A percentile compares a stretch with the other conserved stretches of the same genome.
These are phyloP conservation scores for Agonum fuliginosum DNA, from an alignment of 2,888 invertebrate species.

Conservation along the genomic window DNA sequence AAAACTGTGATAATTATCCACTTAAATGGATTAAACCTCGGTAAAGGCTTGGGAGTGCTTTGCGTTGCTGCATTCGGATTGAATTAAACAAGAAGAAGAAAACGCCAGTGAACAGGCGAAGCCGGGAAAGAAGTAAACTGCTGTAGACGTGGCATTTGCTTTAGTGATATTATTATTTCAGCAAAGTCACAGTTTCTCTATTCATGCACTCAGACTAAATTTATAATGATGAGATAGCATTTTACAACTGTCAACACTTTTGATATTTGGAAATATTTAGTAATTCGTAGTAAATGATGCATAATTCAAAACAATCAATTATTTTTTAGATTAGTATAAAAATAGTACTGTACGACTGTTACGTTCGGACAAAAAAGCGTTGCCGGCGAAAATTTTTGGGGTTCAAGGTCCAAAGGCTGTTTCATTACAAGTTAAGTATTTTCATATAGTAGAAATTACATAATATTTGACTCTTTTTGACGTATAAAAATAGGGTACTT, in stretches of 20 bases:
- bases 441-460: too few relatives aligned
- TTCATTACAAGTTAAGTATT: too few relatives aligned
- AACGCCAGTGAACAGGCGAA: background rate
- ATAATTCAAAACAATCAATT: too few relatives aligned
- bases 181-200: background rate
- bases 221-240: background rate
- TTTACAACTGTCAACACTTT: background rate
- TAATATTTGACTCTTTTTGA: too few relatives aligned
- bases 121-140: background rate
- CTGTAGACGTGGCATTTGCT: background rate
- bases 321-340: too few relatives aligned
- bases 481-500: too few relatives aligned
- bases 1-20: slow-evolving; percentile 9
- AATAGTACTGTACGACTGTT: too few relatives aligned
- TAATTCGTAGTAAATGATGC: too few relatives aligned
- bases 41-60: background rate
- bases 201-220: slow-evolving; percentile 15
- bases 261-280: too few relatives aligned
- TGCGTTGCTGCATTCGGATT: slow-evolving; percentile 12
- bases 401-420: too few relatives aligned
- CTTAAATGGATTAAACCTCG: background rate
- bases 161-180: slow-evolving; percentile 12
- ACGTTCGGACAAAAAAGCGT: too few relatives aligned
- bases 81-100: slow-evolving; percentile 24
- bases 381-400: too few relatives aligned